Conservation (phyloP, 2,797 vertebrate genomes). For the Argyrosomus regius region DNA sequence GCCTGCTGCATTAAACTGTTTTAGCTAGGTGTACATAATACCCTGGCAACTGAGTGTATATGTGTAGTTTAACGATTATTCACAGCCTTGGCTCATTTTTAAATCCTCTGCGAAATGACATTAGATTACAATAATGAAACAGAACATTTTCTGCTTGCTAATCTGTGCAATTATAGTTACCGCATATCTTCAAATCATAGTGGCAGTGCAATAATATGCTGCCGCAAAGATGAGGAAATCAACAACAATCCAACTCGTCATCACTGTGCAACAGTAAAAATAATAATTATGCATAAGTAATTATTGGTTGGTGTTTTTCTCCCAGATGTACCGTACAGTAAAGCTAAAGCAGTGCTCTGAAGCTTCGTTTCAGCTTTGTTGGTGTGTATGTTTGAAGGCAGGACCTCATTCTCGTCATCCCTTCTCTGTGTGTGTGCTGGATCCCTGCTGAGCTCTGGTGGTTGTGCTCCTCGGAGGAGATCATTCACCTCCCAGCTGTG, state of each 20-base stretch:
- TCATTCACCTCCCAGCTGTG: constrained; percentile 58
- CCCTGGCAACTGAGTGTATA: neutral
- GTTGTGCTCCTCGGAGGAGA: constrained; percentile 46
- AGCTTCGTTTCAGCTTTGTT: constrained; percentile 11
- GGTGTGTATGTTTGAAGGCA: neutral
- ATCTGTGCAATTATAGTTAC: constrained; percentile 7
- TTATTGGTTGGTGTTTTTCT: constrained; percentile 29
- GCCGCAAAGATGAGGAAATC: constrained; percentile 34
- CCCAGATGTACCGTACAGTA: neutral
- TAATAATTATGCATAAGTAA: constrained; percentile 31
- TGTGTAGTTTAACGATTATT: neutral
- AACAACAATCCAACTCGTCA: constrained; percentile 2
- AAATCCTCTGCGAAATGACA: too few relatives aligned
- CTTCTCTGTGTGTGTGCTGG: constrained; percentile 20
- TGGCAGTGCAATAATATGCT: constrained; percentile 25
- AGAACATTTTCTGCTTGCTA: neutral
- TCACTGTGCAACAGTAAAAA: constrained; percentile 10
- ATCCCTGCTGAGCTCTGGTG: constrained; percentile 27
- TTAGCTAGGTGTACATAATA: neutral
- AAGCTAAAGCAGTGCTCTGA: neutral
- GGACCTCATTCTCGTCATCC: neutral
- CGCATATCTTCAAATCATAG: constrained; percentile 21
- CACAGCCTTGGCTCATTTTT: too few relatives aligned
- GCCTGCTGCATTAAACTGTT: neutral
- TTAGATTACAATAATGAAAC: neutral